phyloP scores from a whole-genome alignment of 2,797 vertebrate genomes.

The Champsocephalus gunnari region DNA sequence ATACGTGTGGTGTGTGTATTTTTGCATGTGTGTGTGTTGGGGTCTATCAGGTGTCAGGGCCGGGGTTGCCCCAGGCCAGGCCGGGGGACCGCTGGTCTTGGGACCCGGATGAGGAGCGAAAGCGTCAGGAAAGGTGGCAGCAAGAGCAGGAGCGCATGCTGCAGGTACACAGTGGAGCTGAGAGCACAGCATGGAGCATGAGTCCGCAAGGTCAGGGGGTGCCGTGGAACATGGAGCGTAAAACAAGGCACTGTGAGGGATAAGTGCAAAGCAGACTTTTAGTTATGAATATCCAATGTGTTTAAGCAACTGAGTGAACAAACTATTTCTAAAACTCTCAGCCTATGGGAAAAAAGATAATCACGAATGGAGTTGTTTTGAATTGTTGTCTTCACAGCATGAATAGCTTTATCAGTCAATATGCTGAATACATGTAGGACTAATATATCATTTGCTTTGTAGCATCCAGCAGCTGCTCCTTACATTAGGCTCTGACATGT shows the following conservation, averaged over 20 bases:
- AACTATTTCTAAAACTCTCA: not conserved
- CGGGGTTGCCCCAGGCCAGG: slow-evolving; percentile 84
- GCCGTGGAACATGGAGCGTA: not conserved
- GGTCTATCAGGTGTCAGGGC: slow-evolving; percentile 80
- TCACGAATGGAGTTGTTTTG: not conserved
- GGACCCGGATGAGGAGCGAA: slow-evolving; percentile 97
- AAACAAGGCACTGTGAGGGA: slow-evolving; percentile 12
- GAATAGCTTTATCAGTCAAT: not conserved
- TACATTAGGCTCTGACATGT: not conserved
- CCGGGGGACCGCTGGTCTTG: slow-evolving; percentile 93
- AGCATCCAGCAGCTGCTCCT: not conserved
- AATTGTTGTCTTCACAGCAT: not conserved
- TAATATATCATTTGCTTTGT: not conserved
- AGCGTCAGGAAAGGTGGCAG: slow-evolving; percentile 96
- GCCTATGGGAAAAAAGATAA: no score
- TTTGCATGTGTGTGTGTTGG: slow-evolving; percentile 58
- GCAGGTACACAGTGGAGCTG: slow-evolving; percentile 87
- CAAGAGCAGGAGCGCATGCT: slow-evolving; percentile 95
- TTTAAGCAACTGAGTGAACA: slow-evolving; percentile 6
- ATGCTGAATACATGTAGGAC: no score
- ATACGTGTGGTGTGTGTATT: slow-evolving; percentile 1
- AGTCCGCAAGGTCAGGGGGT: slow-evolving; percentile 17
- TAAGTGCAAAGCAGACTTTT: not conserved
- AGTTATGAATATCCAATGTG: not conserved
- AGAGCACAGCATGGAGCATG: slow-evolving; percentile 62